Conservation (phyloP, 2,113 vertebrate species). For the Zeus faber region DNA sequence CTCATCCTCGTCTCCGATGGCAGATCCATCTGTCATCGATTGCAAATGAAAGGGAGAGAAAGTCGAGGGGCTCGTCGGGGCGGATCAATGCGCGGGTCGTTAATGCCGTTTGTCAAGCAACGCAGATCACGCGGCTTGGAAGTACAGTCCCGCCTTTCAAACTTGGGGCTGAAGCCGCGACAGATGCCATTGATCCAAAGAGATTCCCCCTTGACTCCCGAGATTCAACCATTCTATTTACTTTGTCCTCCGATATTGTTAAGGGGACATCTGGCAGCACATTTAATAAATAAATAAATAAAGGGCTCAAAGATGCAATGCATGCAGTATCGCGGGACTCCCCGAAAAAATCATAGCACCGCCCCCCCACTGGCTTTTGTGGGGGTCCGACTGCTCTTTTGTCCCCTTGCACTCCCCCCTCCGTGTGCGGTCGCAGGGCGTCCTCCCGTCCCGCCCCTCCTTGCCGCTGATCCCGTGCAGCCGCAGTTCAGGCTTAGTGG, state of each 20-base stretch:
- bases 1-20: constrained; percentile 66
- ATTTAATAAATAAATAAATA: background rate
- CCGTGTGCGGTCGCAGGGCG: constrained; percentile 11
- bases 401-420: constrained; percentile 18
- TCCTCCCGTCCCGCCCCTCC: constrained; percentile 38
- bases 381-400: too few relatives aligned
- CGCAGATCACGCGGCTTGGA: constrained; percentile 69
- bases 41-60: constrained; percentile 77
- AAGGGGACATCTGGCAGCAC: background rate
- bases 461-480: too few relatives aligned
- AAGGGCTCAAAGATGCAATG: background rate
- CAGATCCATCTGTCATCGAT: constrained; percentile 73
- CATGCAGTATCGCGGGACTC: constrained; percentile 19
- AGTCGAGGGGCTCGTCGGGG: constrained; percentile 64
- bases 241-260: constrained; percentile 28
- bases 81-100: constrained; percentile 73
- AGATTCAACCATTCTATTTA: constrained; percentile 60
- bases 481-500: constrained; percentile 50
- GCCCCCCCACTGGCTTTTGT: constrained; percentile 20
- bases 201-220: constrained; percentile 48
- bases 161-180: constrained; percentile 64
- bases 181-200: constrained; percentile 72
- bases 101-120: constrained; percentile 78
- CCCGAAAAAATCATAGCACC: constrained; percentile 34
- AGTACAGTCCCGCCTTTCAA: constrained; percentile 73